A percentile compares a stretch with the other conserved stretches of the same genome.
Conservation (phyloP, 2,113 vertebrate genomes). For the Strigops habroptila region DNA sequence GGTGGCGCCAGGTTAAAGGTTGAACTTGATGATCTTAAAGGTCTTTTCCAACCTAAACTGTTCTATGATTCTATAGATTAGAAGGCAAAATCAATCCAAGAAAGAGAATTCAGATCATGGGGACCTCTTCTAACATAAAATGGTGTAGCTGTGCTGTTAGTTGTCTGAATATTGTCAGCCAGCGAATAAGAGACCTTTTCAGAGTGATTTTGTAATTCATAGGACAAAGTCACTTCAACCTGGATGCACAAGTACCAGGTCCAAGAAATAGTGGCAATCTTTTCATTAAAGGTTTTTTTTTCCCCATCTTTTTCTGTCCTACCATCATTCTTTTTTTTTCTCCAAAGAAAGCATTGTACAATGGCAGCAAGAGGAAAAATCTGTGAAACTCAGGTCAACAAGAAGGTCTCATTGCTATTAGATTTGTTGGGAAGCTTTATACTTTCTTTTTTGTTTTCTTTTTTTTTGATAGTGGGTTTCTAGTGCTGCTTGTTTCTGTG, state of each 20-base stretch:
- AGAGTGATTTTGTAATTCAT: background rate
- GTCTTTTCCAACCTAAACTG: background rate
- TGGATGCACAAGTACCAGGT: background rate
- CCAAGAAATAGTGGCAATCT: background rate
- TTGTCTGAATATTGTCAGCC: background rate
- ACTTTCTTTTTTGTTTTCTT: background rate
- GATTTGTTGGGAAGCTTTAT: background rate
- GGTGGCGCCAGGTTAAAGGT: background rate
- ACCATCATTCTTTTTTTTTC: background rate
- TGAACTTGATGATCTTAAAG: background rate
- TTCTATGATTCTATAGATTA: background rate
- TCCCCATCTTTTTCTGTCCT: background rate
- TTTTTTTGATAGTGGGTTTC: background rate
- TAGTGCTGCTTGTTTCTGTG: background rate
- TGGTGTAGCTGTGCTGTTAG: background rate
- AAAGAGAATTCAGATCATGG: background rate
- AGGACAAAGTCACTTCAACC: background rate
- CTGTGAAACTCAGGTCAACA: background rate
- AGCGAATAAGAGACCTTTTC: slow-evolving; percentile 8
- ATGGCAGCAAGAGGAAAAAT: background rate
- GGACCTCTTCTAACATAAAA: background rate
- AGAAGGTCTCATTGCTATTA: background rate
- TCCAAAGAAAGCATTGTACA: background rate
- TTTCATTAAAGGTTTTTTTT: background rate
- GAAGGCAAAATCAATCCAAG: background rate